These are phyloP conservation scores for Parasteatoda lunata DNA, from an alignment of 2,888 invertebrate species.

Conservation along the genomic window DNA sequence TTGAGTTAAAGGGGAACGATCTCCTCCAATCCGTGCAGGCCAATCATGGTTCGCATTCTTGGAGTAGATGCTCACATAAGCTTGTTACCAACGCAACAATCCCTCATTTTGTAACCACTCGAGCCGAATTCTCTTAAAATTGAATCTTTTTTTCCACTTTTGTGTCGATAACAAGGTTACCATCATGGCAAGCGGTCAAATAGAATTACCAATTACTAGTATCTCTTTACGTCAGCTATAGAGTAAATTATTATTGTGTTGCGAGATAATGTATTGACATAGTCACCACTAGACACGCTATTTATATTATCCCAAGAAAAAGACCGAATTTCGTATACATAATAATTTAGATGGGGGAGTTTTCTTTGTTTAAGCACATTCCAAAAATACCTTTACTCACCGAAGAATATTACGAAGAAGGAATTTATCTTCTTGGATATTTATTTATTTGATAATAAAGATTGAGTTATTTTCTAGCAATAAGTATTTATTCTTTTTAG, in stretches of 20 bases:
- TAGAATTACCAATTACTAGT: constrained; percentile 66
- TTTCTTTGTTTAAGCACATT: constrained; percentile 61
- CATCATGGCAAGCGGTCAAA: constrained; percentile 62
- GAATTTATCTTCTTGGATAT: constrained; percentile 20
- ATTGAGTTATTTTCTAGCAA: neutral
- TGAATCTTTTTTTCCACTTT: constrained; percentile 36
- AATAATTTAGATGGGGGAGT: constrained; percentile 63
- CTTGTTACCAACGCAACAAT: constrained; percentile 68
- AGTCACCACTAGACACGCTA: constrained; percentile 49
- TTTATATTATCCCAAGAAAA: constrained; percentile 21
- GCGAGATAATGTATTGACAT: constrained; percentile 66
- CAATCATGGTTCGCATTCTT: constrained; percentile 62
- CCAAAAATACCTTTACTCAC: constrained; percentile 33
- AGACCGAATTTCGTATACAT: constrained; percentile 49
- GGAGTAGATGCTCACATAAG: constrained; percentile 49
- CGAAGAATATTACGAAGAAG: constrained; percentile 43
- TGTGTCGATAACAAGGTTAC: constrained; percentile 56
- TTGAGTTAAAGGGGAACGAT: constrained; percentile 53
- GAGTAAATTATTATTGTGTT: constrained; percentile 67
- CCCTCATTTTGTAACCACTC: constrained; percentile 68
- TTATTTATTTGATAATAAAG: constrained; percentile 56
- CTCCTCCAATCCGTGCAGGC: constrained; percentile 46
- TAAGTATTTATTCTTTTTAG: constrained; percentile 6
- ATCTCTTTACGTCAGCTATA: constrained; percentile 62
- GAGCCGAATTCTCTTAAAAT: constrained; percentile 65